Evolutionary conservation across 1,140 invertebrate species (phyloP).

Genomic region (Aphelenchoides besseyi): DNA sequence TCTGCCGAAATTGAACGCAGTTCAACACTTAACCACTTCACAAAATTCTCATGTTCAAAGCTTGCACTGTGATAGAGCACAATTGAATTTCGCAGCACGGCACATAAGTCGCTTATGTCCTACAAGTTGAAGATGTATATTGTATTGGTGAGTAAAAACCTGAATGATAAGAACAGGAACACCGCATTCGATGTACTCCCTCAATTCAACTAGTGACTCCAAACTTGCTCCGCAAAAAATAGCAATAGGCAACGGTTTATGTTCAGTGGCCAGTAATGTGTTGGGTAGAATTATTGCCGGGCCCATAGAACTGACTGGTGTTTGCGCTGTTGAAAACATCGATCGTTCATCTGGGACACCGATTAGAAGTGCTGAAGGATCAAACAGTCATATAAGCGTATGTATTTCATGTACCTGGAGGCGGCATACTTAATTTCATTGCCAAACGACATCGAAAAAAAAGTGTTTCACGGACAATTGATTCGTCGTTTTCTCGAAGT

Average conservation of each 20-base stretch:
- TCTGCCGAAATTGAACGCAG: constrained; percentile 24
- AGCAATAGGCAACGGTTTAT: constrained; percentile 50
- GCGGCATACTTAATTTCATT: constrained; percentile 14
- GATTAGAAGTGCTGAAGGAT: constrained; percentile 16
- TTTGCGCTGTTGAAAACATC: constrained; percentile 9
- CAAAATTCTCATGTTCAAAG: constrained; percentile 46
- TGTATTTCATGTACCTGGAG: constrained; percentile 11
- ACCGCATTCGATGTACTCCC: constrained; percentile 48
- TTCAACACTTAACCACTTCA: constrained; percentile 36
- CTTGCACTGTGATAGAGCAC: constrained; percentile 43
- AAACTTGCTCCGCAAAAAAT: constrained; percentile 49
- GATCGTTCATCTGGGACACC: constrained; percentile 16
- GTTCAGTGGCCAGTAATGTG: constrained; percentile 42
- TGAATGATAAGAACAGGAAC: constrained; percentile 52
- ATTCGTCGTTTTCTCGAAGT: constrained; percentile 3
- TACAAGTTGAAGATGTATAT: constrained; percentile 36
- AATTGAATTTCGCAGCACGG: constrained; percentile 34
- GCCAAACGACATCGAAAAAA: constrained; percentile 19
- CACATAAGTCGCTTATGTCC: constrained; percentile 55
- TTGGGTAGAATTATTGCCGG: constrained; percentile 44
- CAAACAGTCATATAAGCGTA: too few relatives aligned
- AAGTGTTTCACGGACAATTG: neutral
- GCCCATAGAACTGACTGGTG: constrained; percentile 20
- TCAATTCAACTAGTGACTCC: constrained; percentile 42
- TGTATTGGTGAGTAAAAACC: constrained; percentile 24